Base-by-base conservation (phyloP, 2,888 invertebrate genomes). In the Amiota communis region DNA sequence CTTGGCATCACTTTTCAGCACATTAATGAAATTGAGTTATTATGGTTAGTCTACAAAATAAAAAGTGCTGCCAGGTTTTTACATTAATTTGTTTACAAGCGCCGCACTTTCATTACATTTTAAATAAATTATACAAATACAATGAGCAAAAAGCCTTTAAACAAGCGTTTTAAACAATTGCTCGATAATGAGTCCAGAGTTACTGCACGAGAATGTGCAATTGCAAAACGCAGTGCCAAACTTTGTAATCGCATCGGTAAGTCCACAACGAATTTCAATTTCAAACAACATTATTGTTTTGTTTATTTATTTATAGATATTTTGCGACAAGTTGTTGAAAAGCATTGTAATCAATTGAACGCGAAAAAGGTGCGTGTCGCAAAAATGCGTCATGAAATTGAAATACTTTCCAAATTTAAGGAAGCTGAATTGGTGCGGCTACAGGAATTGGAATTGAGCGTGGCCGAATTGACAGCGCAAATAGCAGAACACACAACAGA, bases 401-500 rank as follows among this genome's bases (percentile, higher is more conserved):
- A 20, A 53, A 36, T 36, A 51, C 64, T 71, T 8, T 8, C 20
- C 6, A 36, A 36, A 10, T n/a, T 63, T 8, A 46, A 36, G 10
- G n/a, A 53, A 3, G 71, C n/a, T 12, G 17, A 64, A 64, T 11
- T 51, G 15, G n/a, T 48, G 11, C 63, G 63, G 8, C 12, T 64
- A 15, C 46, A 53, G 1, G 49, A 61, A 48, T 8, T 47, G 17
- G 71, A 51, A n/a, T 63, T 53, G n/a, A 49, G 70, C 6, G 61
- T 12, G 1, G 61, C 49, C 4, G 51, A 20, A 23, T 15, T 53
- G 61, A 49, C 12, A 8, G 3, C 6, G 11, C n/a, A 70, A 57
- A 36, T 15, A 2, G 11, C 9, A 48, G 10, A 59, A 3, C 8
- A 11, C 10, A 46, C n/a, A 4, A 4, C 8, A 8, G 64, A 64